Evolutionary conservation across 1,140 invertebrate species (phyloP), one percentile per base, ranked within the genome.

Genomic region (Samia ricini): DNA sequence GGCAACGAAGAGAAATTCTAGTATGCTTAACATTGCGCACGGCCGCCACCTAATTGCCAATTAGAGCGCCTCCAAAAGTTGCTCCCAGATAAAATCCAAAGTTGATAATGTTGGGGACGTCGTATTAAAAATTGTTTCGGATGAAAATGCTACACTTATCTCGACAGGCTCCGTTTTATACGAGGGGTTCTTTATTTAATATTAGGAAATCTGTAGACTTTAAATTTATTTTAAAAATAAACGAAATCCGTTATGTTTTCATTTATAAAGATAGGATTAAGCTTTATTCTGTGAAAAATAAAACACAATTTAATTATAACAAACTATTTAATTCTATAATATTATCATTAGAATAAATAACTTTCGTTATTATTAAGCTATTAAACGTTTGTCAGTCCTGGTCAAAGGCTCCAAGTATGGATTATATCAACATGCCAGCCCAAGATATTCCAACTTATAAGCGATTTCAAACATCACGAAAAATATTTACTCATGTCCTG

Each of bases 41-140:
- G 60, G 65, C 56, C 42, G 42, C 20, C 19, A 50, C 21, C 66
- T 72, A 72, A 72, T 72, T 72, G 70, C 42, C 70, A 72, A 72
- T 72, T 69, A 72, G 56, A 22, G 58, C 36, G 60, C 24, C 29
- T 33, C 55, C 49, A n/a, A 54, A 60, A 55, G 42, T 62, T 59
- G 68, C 64, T 54, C 61, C 49, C 24, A 62, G 61, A 69, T 69
- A 65, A 66, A 66, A 50, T 42, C 33, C 20, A 63, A 58, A 54
- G 57, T 64, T 64, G 55, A 58, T 66, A 62, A 66, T 59, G 54
- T 22, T 24, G 22, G 51, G 49, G 62, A 66, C 21, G 59, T 56
- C 56, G 48, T 62, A 66, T 24, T 50, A 59, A 42, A 42, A 59
- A 59, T n/a, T 59, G 42, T 50, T 59, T 59, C 12, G 12, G n/a